phyloP scores from a whole-genome alignment of 2,888 invertebrate species.

The Taenaris catops region DNA sequence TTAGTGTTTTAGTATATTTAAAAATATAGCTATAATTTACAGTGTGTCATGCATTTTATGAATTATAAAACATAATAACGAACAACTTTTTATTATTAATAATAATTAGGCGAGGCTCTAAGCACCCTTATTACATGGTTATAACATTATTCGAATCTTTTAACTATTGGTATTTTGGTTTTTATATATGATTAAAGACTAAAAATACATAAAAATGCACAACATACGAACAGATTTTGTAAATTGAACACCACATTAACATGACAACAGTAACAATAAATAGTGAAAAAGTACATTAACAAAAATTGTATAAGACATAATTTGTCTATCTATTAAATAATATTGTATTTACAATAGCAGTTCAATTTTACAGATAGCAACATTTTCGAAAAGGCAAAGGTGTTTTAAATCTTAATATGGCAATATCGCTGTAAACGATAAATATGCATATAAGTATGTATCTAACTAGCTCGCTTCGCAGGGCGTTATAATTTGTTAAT shows the following conservation, averaged over 20 bases:
- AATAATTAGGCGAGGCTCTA: neutral
- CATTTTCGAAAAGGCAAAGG: slow-evolving; percentile 1
- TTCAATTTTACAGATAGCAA: neutral
- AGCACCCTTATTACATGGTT: too few species aligned
- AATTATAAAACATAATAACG: too few species aligned
- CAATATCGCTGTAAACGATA: too few species aligned
- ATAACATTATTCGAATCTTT: neutral
- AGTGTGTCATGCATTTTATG: too few species aligned
- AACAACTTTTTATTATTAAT: neutral
- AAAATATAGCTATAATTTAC: too few species aligned
- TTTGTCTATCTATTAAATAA: slow-evolving; percentile 6
- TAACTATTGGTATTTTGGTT: neutral
- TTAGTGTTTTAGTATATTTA: too few species aligned
- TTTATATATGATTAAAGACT: slow-evolving; percentile 5
- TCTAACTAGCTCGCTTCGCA: too few species aligned
- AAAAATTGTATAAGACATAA: slow-evolving; percentile 13
- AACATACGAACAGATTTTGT: slow-evolving; percentile 11
- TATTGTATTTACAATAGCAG: too few species aligned
- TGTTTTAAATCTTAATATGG: too few species aligned
- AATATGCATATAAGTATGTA: too few species aligned
- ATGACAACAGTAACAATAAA: slow-evolving; percentile 19
- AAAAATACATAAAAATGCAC: slow-evolving; percentile 3
- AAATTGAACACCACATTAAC: slow-evolving; percentile 21
- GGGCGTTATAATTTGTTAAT: too few species aligned
- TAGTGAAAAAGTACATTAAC: slow-evolving; percentile 14